A percentile compares a stretch with the other conserved stretches of the same genome.
phyloP scores from a whole-genome alignment of 2,888 invertebrate species.

The Siphlonurus alternatus region DNA sequence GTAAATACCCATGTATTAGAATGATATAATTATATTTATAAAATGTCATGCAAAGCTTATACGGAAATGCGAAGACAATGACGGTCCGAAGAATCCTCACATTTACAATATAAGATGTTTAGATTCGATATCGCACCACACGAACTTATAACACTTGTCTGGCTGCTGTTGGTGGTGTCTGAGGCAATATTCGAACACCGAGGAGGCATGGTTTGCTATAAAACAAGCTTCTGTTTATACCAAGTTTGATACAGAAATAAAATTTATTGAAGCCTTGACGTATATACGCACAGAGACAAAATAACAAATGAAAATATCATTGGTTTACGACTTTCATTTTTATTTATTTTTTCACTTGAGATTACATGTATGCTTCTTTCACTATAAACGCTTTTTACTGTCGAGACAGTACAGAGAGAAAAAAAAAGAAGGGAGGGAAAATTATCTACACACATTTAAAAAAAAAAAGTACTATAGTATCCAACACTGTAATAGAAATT shows the following conservation, averaged over 20 bases:
- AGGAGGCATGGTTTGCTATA: too few relatives aligned
- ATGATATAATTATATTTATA: too few relatives aligned
- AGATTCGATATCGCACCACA: neutral
- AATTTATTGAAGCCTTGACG: too few relatives aligned
- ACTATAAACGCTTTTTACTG: too few relatives aligned
- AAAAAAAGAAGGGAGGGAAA: neutral
- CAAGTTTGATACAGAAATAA: too few relatives aligned
- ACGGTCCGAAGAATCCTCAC: neutral
- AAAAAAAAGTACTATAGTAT: neutral
- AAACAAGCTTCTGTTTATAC: too few relatives aligned
- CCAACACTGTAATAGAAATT: neutral
- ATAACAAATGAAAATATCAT: neutral
- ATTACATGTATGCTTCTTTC: neutral
- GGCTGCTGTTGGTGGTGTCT: too few relatives aligned
- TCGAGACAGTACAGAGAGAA: neutral
- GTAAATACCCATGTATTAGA: too few relatives aligned
- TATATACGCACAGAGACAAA: neutral
- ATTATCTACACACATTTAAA: neutral
- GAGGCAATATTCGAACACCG: too few relatives aligned
- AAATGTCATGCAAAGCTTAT: too few relatives aligned
- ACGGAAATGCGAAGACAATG: too few relatives aligned
- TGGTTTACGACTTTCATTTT: neutral
- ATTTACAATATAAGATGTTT: neutral
- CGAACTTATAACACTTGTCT: too few relatives aligned
- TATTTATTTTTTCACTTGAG: neutral